Percentiles rank a stretch among this genome's conserved stretches.
Evolutionary conservation across 2,888 invertebrate species (phyloP).

Genomic region (Hymenopus coronatus): DNA sequence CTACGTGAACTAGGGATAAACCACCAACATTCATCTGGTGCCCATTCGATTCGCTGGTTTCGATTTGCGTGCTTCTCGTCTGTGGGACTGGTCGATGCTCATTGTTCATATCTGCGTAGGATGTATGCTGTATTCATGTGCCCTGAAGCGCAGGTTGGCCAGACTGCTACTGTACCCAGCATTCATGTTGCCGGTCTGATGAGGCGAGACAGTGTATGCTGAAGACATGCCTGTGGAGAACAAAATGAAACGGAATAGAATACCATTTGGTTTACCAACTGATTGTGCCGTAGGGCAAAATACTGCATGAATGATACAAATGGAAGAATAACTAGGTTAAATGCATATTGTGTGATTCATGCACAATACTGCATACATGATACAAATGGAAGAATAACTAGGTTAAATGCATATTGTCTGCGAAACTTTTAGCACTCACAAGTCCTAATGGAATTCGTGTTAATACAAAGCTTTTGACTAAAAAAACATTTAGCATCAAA

Average conservation of each 20-base stretch:
- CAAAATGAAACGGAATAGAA: not conserved
- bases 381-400: not conserved
- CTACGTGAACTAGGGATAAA: not conserved
- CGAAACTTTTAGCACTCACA: not conserved
- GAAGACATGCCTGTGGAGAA: conserved; percentile 25
- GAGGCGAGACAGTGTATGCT: conserved; percentile 17
- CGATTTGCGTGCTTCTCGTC: not conserved
- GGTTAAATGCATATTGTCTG: not conserved
- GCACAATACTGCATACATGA: not conserved
- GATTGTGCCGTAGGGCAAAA: not conserved
- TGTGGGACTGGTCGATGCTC: not conserved
- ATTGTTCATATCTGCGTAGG: conserved; percentile 25
- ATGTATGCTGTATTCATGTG: conserved; percentile 53
- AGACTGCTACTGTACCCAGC: conserved; percentile 37
- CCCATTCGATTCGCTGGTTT: not conserved
- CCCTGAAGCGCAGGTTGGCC: conserved; percentile 56
- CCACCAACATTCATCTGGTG: not conserved
- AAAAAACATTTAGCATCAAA: too few species aligned
- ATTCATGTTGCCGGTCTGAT: conserved; percentile 23
- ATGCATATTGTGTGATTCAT: too few species aligned
- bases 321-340: not conserved
- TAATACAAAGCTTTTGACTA: too few species aligned
- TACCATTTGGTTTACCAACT: too few species aligned
- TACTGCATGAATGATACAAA: not conserved
- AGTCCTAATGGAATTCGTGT: not conserved